These are phyloP conservation scores for Drosophila oshimai DNA, from an alignment of 1,140 invertebrate genomes.

Conservation along the genomic window DNA sequence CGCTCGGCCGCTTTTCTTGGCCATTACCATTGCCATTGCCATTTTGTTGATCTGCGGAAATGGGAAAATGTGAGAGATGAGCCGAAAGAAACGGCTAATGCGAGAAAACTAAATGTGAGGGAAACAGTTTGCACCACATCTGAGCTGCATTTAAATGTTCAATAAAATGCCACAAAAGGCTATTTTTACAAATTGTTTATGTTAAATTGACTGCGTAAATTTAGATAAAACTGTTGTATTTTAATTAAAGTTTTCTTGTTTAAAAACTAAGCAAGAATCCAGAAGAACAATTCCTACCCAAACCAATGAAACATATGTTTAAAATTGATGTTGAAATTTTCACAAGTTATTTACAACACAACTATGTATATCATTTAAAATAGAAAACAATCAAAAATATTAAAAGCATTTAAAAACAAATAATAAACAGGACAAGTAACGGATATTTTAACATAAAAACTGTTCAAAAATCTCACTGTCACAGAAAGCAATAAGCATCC, in stretches of 20 bases:
- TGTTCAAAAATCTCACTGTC: not conserved
- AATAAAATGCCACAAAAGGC: not conserved
- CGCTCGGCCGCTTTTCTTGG: slow-evolving; percentile 55
- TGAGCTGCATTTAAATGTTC: not conserved
- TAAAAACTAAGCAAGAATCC: too few relatives aligned
- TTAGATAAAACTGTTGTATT: too few relatives aligned
- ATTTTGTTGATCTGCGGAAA: slow-evolving; percentile 34
- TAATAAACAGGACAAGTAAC: too few relatives aligned
- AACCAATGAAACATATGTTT: too few relatives aligned
- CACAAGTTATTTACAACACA: too few relatives aligned
- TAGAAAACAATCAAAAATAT: too few relatives aligned
- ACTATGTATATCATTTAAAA: too few relatives aligned
- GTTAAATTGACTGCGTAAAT: not conserved
- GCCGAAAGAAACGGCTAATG: slow-evolving; percentile 37
- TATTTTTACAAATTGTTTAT: not conserved
- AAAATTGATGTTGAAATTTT: too few relatives aligned
- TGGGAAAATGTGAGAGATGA: slow-evolving; percentile 30
- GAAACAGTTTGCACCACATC: slow-evolving; percentile 17
- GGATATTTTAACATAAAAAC: too few relatives aligned
- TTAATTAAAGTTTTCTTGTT: too few relatives aligned
- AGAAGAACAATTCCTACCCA: too few relatives aligned
- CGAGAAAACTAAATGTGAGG: slow-evolving; percentile 9
- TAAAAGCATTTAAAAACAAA: too few relatives aligned
- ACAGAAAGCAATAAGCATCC: not conserved
- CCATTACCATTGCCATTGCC: slow-evolving; percentile 58